Percentiles rank a stretch among this genome's conserved stretches.
phyloP scores from a whole-genome alignment of 2,113 vertebrate genomes.

The Bos javanicus region DNA sequence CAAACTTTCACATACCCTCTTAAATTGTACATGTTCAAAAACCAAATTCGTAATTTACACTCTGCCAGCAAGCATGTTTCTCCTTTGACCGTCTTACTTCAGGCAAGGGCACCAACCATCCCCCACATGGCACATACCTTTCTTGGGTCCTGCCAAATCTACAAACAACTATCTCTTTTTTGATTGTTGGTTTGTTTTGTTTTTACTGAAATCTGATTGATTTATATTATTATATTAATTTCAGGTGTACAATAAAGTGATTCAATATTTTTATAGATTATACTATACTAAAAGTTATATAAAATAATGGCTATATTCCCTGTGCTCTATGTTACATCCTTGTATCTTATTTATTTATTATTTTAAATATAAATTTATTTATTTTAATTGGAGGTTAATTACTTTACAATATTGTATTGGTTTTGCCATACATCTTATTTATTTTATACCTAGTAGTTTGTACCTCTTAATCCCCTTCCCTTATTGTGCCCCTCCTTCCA shows the following conservation, averaged over 20 bases:
- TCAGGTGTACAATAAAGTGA: background rate
- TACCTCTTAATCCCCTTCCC: background rate
- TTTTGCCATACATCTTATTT: background rate
- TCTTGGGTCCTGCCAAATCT: background rate
- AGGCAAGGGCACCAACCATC: background rate
- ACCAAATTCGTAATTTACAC: background rate
- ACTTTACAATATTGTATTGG: too few species aligned
- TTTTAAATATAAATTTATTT: too few species aligned
- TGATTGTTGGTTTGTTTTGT: background rate
- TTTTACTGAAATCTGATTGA: background rate
- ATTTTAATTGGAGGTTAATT: too few species aligned
- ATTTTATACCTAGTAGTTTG: background rate
- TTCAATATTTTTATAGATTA: background rate
- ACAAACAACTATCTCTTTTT: background rate
- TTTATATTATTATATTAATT: background rate
- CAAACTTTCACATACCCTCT: background rate
- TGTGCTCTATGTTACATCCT: background rate
- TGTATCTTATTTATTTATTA: background rate
- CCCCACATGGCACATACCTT: background rate
- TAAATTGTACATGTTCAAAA: background rate
- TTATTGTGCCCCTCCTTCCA: background rate
- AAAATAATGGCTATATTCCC: background rate
- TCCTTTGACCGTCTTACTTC: background rate
- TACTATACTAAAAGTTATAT: background rate
- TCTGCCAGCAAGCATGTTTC: background rate